Evolutionary conservation across 2,797 vertebrate species (phyloP), one percentile per base, ranked within the genome.

Genomic region (Ctenochaetus hawaiiensis): DNA sequence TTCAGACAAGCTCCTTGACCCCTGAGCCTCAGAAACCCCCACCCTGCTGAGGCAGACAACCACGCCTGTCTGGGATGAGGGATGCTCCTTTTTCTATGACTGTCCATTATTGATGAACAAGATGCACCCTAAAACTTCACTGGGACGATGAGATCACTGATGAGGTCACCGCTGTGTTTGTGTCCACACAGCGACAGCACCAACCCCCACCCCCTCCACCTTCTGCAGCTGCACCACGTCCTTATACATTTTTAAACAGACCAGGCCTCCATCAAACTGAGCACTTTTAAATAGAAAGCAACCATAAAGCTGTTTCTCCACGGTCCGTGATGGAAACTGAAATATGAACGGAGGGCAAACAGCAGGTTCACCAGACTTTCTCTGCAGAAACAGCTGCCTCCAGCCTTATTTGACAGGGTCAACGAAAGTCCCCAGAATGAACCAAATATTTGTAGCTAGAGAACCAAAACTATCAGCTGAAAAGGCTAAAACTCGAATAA

Each of bases 81-180:
- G 74, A 75, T 77, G 47, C 74, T 73, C 37, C 56, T 9, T 82
- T 66, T 49, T 53, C n/a, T 84, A 76, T 69, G 71, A 69, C 70
- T 0, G 13, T 91, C 80, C 73, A 87, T 91, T 86, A 93, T 89
- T 93, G 66, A 91, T 80, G 77, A 89, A 81, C 76, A 51, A 81
- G 74, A 83, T 68, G 78, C 69, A 64, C 75, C 75, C 73, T 75
- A 48, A 59, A 49, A 8, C 52, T 53, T 83, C 85, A 74, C 66
- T 10, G 69, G 67, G 88, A 85, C 39, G 72, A 49, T 81, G 87
- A 89, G 78, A 80, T 86, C 72, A 87, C 41, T 66, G 65, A 82
- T 85, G 87, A 92, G 75, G 84, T 91, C 89, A 89, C 60, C 58
- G 13, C 44, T 72, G 26, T 30, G 26, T 30, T 23, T 70, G 61